phyloP scores from a whole-genome alignment of 2,113 vertebrate genomes.

The Trinectes maculatus region DNA sequence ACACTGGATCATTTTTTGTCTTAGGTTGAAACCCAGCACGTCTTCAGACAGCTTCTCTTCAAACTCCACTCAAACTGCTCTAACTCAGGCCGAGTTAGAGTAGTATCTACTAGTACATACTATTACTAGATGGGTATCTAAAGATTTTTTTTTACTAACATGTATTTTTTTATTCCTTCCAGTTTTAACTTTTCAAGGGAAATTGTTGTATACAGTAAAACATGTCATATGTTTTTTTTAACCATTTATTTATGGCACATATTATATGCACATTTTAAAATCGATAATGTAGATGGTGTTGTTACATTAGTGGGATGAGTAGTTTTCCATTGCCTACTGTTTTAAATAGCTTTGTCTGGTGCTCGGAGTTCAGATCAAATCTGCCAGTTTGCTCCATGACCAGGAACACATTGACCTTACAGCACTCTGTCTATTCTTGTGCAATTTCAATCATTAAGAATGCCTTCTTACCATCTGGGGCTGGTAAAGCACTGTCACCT shows the following conservation, averaged over 20 bases:
- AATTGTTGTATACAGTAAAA: too few species aligned
- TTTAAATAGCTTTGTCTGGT: background rate
- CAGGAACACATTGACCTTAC: too few species aligned
- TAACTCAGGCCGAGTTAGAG: too few species aligned
- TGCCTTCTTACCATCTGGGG: background rate
- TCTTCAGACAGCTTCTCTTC: constrained; percentile 37
- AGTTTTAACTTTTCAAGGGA: background rate
- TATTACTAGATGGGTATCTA: too few species aligned
- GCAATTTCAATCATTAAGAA: background rate
- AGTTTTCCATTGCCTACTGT: background rate
- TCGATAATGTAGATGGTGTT: too few species aligned
- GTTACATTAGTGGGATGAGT: background rate
- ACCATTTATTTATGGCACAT: too few species aligned
- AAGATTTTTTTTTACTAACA: background rate
- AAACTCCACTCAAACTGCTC: constrained; percentile 4
- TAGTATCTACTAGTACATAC: too few species aligned
- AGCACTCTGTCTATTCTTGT: too few species aligned
- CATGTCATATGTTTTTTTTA: background rate
- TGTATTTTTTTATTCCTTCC: too few species aligned
- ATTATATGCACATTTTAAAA: too few species aligned
- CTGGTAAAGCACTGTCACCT: constrained; percentile 7
- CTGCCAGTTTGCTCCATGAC: too few species aligned
- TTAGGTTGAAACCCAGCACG: constrained; percentile 57
- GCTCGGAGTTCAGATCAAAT: too few species aligned
- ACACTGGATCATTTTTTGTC: constrained; percentile 64